A percentile compares a stretch with the other conserved stretches of the same genome.
These are phyloP conservation scores for Machaerirhynchus nigripectus DNA, from an alignment of 2,113 vertebrate genomes.

Conservation along the genomic window DNA sequence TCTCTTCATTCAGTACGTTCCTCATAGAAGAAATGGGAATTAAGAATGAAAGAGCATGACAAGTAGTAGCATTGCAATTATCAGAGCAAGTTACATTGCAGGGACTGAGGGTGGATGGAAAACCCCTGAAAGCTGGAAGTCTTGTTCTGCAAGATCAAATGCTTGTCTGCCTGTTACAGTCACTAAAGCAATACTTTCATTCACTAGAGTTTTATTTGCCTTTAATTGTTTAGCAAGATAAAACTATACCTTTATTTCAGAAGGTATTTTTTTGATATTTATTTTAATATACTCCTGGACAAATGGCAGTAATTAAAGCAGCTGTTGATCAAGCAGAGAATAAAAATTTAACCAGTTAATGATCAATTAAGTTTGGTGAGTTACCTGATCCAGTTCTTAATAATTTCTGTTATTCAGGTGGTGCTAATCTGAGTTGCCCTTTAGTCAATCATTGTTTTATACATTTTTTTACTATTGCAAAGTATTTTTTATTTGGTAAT, in stretches of 20 bases:
- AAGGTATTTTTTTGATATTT: background rate
- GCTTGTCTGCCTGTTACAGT: background rate
- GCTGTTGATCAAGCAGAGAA: background rate
- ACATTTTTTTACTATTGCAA: background rate
- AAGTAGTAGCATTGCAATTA: background rate
- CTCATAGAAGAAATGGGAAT: background rate
- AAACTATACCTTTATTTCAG: background rate
- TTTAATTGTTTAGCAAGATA: background rate
- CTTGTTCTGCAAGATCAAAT: background rate
- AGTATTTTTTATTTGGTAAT: background rate
- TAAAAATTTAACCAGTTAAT: background rate
- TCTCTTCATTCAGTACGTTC: background rate
- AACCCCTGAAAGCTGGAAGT: background rate
- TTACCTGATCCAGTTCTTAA: background rate
- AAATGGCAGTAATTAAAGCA: background rate
- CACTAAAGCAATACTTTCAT: background rate
- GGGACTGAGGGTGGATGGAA: background rate
- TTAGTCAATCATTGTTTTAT: background rate
- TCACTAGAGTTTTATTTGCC: background rate
- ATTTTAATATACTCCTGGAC: background rate
- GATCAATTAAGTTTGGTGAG: background rate
- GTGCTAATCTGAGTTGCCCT: background rate
- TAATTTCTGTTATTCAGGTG: background rate
- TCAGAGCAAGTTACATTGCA: background rate
- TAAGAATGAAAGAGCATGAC: background rate